A percentile compares a stretch with the other conserved stretches of the same genome.
phyloP scores from a whole-genome alignment of 2,113 vertebrate genomes.

The Hyaena hyaena region DNA sequence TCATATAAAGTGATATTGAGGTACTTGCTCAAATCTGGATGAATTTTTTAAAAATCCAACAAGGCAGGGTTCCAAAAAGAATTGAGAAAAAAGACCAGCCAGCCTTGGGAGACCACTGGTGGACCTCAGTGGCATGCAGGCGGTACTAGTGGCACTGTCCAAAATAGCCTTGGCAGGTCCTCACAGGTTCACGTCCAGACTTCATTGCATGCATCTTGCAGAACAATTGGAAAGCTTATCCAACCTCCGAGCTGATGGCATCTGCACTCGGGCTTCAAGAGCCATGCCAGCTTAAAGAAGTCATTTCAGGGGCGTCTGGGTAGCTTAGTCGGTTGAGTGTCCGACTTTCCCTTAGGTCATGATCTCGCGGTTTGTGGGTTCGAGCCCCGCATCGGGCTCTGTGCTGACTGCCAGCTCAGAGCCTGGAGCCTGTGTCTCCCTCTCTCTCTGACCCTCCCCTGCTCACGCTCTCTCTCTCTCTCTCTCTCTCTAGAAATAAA shows the following conservation, averaged over 20 bases:
- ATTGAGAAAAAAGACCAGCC: neutral
- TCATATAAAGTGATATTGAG: neutral
- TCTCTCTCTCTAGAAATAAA: too few relatives aligned
- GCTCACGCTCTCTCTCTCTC: too few relatives aligned
- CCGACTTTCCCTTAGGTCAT: too few relatives aligned
- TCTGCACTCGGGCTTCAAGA: neutral
- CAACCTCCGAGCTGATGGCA: neutral
- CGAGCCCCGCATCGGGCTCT: too few relatives aligned
- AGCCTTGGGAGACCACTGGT: accelerated
- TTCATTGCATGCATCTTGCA: neutral
- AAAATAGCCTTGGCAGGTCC: neutral
- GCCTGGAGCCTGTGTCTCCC: too few relatives aligned
- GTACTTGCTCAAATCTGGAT: neutral
- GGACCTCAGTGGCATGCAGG: accelerated
- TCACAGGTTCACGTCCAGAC: neutral
- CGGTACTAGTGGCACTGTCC: accelerated
- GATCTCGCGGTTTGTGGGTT: too few relatives aligned
- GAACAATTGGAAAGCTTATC: neutral
- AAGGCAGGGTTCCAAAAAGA: neutral
- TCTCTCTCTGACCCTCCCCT: too few relatives aligned
- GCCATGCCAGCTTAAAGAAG: neutral
- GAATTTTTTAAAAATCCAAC: neutral
- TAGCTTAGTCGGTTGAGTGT: too few relatives aligned
- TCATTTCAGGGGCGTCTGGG: neutral
- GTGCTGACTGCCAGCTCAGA: too few relatives aligned